Base-by-base conservation (phyloP, 2,888 invertebrate species). In the Mesorhabditis spiculigera region DNA sequence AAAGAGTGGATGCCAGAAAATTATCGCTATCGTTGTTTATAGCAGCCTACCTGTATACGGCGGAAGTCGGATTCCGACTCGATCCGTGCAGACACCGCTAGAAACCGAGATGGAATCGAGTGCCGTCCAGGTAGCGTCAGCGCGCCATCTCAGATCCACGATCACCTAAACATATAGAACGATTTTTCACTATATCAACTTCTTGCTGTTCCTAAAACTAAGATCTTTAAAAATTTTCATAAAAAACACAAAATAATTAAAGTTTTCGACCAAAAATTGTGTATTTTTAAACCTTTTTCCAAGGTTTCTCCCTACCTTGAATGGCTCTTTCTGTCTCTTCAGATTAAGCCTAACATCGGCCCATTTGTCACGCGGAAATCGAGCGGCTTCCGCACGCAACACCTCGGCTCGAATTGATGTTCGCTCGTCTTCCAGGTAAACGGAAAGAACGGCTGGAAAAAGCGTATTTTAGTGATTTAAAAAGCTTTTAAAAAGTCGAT, bases 381-480 rank as follows among this genome's bases (percentile, higher is more conserved):
- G 43, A 5, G 45, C 28, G 16, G 67, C 43, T 10, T 73, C 66
- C 10, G 69, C 41, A n/a, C 69, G 68, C 13, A 43, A 16, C 16
- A 74, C 13, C 10, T 63, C 63, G 5, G 41, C 43, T 10, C 63
- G 16, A 45, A 67, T 45, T 10, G 66, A 45, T 8, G 66, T 72
- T 65, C 70, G 70, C 64, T 74, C 74, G 43, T 74, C 71, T 43
- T 45, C 45, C n/a, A 71, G 41, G 8, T 45, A 65, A n/a, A 71
- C 63, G 4, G 58, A 68, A 13, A 71, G 63, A 44, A 62, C n/a
- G 6, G 16, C 66, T 66, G 10, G 43, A 66, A 66, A 43, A 43
- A 43, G 13, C 13, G n/a, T 50, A 13, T 50, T 13, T 13, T 50
- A 50, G 2, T 10, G 58, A 50, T 13, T 13, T 50, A 13, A 50